A percentile compares a stretch with the other conserved stretches of the same genome.
phyloP scores from a whole-genome alignment of 1,140 invertebrate genomes.

The Coenobita brevimanus region DNA sequence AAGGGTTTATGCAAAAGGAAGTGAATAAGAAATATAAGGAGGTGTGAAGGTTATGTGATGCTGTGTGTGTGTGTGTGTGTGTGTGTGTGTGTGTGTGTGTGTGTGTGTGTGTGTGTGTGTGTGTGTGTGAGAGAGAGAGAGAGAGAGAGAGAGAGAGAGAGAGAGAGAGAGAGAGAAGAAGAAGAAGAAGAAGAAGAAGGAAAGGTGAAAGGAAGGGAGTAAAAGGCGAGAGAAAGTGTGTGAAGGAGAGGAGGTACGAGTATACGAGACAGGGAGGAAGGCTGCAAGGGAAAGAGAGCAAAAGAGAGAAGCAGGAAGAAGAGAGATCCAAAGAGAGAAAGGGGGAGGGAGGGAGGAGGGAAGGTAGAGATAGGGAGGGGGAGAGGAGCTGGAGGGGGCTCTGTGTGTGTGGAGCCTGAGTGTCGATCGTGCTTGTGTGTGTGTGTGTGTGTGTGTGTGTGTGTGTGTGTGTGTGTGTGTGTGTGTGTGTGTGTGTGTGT shows the following conservation, averaged over 20 bases:
- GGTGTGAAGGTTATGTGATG: too few relatives aligned
- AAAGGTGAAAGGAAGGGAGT: neutral
- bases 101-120: slow-evolving; percentile 11
- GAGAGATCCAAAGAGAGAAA: neutral
- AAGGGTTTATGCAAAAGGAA: too few relatives aligned
- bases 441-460: neutral
- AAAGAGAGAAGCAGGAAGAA: neutral
- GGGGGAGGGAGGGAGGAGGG: neutral
- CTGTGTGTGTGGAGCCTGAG: neutral
- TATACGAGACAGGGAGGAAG: too few relatives aligned
- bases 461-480: neutral
- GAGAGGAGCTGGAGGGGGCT: too few relatives aligned
- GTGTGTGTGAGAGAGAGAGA: neutral
- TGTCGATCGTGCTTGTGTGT: neutral
- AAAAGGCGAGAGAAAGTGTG: neutral
- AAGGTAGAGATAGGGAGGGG: neutral
- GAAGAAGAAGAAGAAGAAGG: neutral
- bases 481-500: too few relatives aligned
- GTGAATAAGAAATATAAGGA: too few relatives aligned
- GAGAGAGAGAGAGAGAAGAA: neutral
- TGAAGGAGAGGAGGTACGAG: too few relatives aligned
- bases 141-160: neutral
- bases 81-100: slow-evolving; percentile 11
- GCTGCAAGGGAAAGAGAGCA: too few relatives aligned
- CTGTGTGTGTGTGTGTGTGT: slow-evolving; percentile 9